phyloP scores from a whole-genome alignment of 2,797 vertebrate genomes.

The Eospalax fontanierii region DNA sequence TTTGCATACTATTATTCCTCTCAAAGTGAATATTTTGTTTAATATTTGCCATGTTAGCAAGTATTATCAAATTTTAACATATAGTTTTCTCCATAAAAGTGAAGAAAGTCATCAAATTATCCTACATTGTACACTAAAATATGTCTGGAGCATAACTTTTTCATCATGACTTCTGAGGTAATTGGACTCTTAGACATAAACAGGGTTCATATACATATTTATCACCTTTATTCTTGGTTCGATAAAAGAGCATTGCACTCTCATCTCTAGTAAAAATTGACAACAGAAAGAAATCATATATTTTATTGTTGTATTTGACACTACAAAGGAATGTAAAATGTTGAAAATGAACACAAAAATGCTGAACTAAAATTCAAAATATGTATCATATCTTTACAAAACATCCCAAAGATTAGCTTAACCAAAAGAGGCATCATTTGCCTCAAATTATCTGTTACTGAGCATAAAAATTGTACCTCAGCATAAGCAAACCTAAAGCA shows the following conservation, averaged over 20 bases:
- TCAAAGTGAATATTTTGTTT: not conserved
- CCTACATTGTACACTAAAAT: not conserved
- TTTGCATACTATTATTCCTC: not conserved
- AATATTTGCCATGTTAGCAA: slow-evolving; percentile 17
- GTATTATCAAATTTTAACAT: slow-evolving; percentile 32
- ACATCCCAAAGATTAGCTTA: too few species aligned
- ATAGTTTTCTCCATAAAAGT: slow-evolving; percentile 18
- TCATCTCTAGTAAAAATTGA: slow-evolving; percentile 55
- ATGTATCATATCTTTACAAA: not conserved
- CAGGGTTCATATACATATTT: slow-evolving; percentile 10
- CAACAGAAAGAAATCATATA: not conserved
- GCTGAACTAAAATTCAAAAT: slow-evolving; percentile 40
- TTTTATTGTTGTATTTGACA: not conserved
- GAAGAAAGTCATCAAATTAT: not conserved
- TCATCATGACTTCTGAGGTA: slow-evolving; percentile 62
- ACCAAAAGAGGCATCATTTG: too few species aligned
- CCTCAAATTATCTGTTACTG: not conserved
- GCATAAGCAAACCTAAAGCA: not conserved
- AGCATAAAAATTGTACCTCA: not conserved
- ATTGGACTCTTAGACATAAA: slow-evolving; percentile 62
- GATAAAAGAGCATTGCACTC: not conserved
- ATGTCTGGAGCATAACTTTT: slow-evolving; percentile 38
- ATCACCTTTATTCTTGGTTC: not conserved
- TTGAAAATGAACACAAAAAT: slow-evolving; percentile 51
- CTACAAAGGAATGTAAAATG: slow-evolving; percentile 24